Conservation (phyloP, 1,140 invertebrate genomes). For the Patella vulgata region DNA sequence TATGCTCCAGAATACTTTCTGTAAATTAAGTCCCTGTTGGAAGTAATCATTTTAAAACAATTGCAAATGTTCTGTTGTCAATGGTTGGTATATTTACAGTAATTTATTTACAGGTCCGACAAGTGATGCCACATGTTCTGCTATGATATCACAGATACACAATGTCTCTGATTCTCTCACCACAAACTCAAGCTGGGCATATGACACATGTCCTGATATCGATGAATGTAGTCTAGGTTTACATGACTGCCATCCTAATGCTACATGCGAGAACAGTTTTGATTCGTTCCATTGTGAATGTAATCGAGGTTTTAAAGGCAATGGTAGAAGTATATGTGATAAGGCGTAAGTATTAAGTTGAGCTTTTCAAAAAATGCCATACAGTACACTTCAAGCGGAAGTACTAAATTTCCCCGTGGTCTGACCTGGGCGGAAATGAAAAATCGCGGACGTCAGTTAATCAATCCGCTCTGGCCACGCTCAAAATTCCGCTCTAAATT, state of each 20-base stretch:
- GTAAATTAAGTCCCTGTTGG: too few species aligned
- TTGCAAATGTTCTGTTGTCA: too few species aligned
- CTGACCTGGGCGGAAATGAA: too few species aligned
- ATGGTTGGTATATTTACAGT: too few species aligned
- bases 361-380: too few species aligned
- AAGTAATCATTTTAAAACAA: too few species aligned
- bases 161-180: slow-evolving; percentile 45
- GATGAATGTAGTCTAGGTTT: slow-evolving; percentile 90
- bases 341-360: slow-evolving; percentile 73
- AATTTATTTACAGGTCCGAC: slow-evolving; percentile 38
- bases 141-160: slow-evolving; percentile 26
- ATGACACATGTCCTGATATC: slow-evolving; percentile 91
- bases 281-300: slow-evolving; percentile 87
- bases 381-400: too few species aligned
- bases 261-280: slow-evolving; percentile 90
- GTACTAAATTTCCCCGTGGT: too few species aligned
- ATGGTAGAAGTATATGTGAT: slow-evolving; percentile 83
- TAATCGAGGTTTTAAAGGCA: slow-evolving; percentile 83
- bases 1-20: too few species aligned
- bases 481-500: too few species aligned
- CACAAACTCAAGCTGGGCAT: slow-evolving; percentile 80
- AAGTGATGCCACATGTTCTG: slow-evolving; percentile 37
- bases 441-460: too few species aligned
- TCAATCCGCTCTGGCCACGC: too few species aligned
- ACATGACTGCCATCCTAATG: slow-evolving; percentile 89